Evolutionary conservation across 2,113 vertebrate species (phyloP).

Genomic region (Sebastes fasciatus): DNA sequence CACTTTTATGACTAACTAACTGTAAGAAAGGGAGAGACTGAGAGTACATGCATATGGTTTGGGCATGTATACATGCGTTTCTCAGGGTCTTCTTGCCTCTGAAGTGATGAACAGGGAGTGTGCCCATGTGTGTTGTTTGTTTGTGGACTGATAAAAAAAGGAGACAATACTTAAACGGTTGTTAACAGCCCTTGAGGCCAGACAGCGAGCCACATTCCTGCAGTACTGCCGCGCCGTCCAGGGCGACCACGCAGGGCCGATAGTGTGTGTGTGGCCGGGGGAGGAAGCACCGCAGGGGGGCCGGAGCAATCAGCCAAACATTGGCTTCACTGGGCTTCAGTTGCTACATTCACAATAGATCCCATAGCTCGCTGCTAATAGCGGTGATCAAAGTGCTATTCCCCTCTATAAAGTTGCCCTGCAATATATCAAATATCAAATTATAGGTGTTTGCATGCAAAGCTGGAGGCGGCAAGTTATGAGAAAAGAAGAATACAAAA

Average conservation of each 20-base stretch:
- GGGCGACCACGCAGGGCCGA: slow-evolving; percentile 62
- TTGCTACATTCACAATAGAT: slow-evolving; percentile 58
- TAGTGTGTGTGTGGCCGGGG: slow-evolving; percentile 77
- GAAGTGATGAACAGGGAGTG: slow-evolving; percentile 69
- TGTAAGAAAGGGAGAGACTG: background rate
- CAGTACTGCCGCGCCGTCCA: slow-evolving; percentile 62
- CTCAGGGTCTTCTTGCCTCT: slow-evolving; percentile 3
- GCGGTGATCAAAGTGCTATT: slow-evolving; percentile 66
- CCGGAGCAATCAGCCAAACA: slow-evolving; percentile 69
- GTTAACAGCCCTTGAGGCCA: slow-evolving; percentile 78
- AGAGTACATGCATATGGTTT: background rate
- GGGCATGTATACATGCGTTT: slow-evolving; percentile 21
- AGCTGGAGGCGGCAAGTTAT: background rate
- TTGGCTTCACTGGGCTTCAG: slow-evolving; percentile 39
- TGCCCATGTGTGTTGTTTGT: slow-evolving; percentile 76
- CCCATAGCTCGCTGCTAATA: slow-evolving; percentile 58
- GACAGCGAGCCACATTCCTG: slow-evolving; percentile 83
- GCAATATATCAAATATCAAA: slow-evolving; percentile 42
- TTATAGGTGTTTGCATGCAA: background rate
- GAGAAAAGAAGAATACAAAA: background rate
- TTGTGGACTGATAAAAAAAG: slow-evolving; percentile 66
- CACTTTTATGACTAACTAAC: background rate
- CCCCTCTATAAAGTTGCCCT: slow-evolving; percentile 40
- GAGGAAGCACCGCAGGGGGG: slow-evolving; percentile 73
- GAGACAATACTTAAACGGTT: slow-evolving; percentile 76